A percentile compares a stretch with the other conserved stretches of the same genome.
These are phyloP conservation scores for Leptopilina drosophilae DNA, from an alignment of 2,888 invertebrate genomes.

Conservation along the genomic window DNA sequence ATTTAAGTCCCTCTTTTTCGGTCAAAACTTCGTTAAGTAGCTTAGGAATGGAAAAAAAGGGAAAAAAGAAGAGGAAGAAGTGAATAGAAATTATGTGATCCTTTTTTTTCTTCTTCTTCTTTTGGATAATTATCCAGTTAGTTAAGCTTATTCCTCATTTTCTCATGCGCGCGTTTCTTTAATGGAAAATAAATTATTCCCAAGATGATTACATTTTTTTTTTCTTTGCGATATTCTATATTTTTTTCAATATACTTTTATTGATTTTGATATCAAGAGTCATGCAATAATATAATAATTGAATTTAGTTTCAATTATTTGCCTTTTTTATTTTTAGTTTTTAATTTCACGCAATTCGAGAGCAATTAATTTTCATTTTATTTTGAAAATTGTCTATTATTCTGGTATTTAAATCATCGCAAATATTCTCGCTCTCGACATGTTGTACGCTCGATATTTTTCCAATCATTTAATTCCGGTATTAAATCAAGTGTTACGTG, in stretches of 20 bases:
- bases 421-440: too few relatives aligned
- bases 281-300: too few relatives aligned
- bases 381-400: constrained; percentile 7
- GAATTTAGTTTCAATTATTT: background rate
- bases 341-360: background rate
- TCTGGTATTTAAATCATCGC: background rate
- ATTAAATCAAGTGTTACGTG: constrained; percentile 12
- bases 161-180: background rate
- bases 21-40: background rate
- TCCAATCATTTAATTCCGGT: constrained; percentile 9
- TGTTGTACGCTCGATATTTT: background rate
- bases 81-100: background rate
- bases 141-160: background rate
- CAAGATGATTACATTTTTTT: background rate
- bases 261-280: too few relatives aligned
- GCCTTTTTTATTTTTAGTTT: background rate
- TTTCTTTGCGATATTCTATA: background rate
- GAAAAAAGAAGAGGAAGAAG: too few relatives aligned
- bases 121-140: constrained; percentile 25
- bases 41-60: background rate
- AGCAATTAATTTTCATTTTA: background rate
- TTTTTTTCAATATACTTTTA: too few relatives aligned
- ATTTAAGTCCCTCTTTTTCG: background rate
- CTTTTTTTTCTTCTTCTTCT: background rate
- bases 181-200: constrained; percentile 5